Base-by-base conservation (phyloP, 2,113 vertebrate genomes). In the Takifugu bimaculatus region DNA sequence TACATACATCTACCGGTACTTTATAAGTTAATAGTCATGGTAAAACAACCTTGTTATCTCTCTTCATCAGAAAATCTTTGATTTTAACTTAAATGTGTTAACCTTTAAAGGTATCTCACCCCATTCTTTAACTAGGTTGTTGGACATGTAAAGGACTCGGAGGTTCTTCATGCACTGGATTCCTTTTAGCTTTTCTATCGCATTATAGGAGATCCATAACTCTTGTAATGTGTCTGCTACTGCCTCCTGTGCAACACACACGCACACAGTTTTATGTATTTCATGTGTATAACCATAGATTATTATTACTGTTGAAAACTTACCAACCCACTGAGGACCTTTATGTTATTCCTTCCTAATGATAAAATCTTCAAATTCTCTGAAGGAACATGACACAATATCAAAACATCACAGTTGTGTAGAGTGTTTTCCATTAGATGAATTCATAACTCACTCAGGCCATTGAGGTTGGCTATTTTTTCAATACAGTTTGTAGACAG, bases 401-500 rank as follows among this genome's bases (percentile, higher is more conserved):
- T 4, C 39, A 60, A 54, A 50, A 60, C 2, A 29, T 3, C 4
- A 14, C 20, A 20, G 1, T 2, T 54, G 26, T 45, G 0, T 1
- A 55, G 0, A 13, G 32, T 44, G 20, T 28, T 2, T 64, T 5
- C 65, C n/a, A 51, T 2, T 29, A 13, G 25, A 1, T 58, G 51
- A 35, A 6, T 32, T n/a, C 44, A 26, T 6, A 63, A 96, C 96
- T 97, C 90, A 99, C 97, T 99, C 60, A 99, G 87, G 60, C 91
- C 94, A 68, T 89, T 94, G 71, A 99, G 87, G 83, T 99, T 98
- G 68, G 94, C 92, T 45, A 99, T 99, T 90, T 97, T 98, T 75
- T 98, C 96, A 81, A 99, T 98, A 85, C 95, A 96, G 88, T 99
- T 99, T 78, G 96, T 97, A 65, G 96, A 98, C 78, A 99, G 80